Percentiles rank a stretch among this genome's conserved stretches.
Conservation (phyloP, 1,140 invertebrate genomes). For the Branchinecta lindahli region DNA sequence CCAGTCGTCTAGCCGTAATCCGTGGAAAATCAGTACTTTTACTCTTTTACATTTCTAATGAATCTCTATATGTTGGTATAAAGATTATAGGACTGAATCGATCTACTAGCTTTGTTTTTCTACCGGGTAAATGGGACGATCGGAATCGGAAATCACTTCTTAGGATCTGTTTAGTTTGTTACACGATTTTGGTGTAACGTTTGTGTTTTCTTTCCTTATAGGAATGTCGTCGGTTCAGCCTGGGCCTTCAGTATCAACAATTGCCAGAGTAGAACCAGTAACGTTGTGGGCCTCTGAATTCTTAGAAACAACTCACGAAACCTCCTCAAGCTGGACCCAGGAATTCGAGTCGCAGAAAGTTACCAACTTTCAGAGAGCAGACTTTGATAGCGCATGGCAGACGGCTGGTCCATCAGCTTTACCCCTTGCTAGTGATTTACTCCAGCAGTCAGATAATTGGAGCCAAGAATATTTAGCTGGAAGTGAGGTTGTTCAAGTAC, state of each 20-base stretch:
- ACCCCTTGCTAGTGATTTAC: background rate
- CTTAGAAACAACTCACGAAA: background rate
- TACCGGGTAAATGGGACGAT: no score
- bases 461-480: background rate
- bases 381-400: background rate
- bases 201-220: background rate
- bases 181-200: no score
- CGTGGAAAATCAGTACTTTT: no score
- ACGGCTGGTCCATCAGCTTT: background rate
- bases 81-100: no score
- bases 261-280: background rate
- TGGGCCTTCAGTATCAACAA: background rate
- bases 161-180: no score
- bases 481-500: background rate
- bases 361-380: background rate
- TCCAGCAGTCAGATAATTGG: background rate
- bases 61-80: no score
- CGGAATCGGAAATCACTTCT: no score
- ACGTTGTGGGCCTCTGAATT: background rate
- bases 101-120: no score
- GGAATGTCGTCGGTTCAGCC: background rate
- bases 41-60: no score
- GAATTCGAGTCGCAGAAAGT: background rate
- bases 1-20: no score
- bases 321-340: background rate